A percentile compares a stretch with the other conserved stretches of the same genome.
Conservation (phyloP, 2,113 vertebrate species). For the Aepyceros melampus region DNA sequence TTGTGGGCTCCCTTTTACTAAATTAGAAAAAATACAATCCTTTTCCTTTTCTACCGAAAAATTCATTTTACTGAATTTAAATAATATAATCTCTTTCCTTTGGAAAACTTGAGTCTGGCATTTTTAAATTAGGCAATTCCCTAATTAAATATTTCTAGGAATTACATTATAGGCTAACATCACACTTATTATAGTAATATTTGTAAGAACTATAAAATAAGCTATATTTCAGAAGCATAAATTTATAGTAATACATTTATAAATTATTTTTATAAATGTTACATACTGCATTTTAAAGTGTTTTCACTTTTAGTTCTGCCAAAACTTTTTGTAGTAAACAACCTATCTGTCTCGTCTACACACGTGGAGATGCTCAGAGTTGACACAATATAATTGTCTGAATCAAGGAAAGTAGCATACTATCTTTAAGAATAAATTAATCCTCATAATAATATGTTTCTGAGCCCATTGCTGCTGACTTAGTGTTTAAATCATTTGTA, state of each 20-base stretch:
- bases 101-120: background rate
- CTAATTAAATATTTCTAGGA: background rate
- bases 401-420: background rate
- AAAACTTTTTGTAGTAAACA: background rate
- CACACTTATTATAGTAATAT: background rate
- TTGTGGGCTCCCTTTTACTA: background rate
- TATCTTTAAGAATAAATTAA: background rate
- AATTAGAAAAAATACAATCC: background rate
- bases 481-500: background rate
- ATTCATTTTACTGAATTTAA: background rate
- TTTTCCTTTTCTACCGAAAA: background rate
- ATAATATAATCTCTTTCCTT: background rate
- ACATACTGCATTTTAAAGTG: background rate
- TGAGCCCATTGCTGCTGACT: background rate
- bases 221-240: background rate
- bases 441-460: background rate
- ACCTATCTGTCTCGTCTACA: background rate
- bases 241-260: background rate
- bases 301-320: background rate
- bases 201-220: background rate
- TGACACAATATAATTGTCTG: background rate
- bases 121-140: background rate
- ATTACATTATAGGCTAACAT: background rate
- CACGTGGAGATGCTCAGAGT: background rate
- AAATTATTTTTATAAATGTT: background rate